phyloP scores from a whole-genome alignment of 2,113 vertebrate species.

The Hippocampus guttulatus region DNA sequence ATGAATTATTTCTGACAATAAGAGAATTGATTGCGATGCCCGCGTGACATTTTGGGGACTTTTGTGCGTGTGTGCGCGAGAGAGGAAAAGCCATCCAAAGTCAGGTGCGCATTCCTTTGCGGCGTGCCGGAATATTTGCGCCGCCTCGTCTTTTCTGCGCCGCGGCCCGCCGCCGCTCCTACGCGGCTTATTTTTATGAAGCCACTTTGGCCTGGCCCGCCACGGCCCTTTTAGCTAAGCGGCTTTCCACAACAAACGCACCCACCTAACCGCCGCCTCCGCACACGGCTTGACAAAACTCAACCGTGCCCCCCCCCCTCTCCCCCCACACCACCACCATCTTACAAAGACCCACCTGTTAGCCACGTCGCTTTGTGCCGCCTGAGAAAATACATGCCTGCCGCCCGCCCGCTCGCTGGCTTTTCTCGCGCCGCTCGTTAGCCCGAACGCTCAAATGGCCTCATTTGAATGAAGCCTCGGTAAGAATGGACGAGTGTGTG shows the following conservation, averaged over 20 bases:
- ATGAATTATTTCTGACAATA: background rate
- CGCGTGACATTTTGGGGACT: too few relatives aligned
- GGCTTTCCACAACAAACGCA: conserved; percentile 67
- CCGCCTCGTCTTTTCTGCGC: conserved; percentile 63
- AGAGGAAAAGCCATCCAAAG: background rate
- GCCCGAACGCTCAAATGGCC: conserved; percentile 71
- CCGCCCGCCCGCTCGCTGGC: conserved; percentile 14
- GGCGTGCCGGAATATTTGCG: background rate
- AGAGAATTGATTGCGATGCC: too few relatives aligned
- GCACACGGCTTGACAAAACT: conserved; percentile 49
- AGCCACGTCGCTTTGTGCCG: conserved; percentile 65
- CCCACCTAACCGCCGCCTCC: conserved; percentile 67
- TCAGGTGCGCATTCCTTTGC: background rate
- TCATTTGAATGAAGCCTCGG: conserved; percentile 72
- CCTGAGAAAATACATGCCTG: conserved; percentile 69
- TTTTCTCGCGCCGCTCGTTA: conserved; percentile 53
- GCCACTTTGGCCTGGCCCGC: conserved; percentile 76
- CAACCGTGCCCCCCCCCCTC: conserved; percentile 29
- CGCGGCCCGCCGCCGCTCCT: conserved; percentile 70
- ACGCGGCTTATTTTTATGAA: conserved; percentile 79
- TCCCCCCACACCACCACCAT: background rate
- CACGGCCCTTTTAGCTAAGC: conserved; percentile 75
- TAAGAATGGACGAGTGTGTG: conserved; percentile 48
- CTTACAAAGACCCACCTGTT: conserved; percentile 69
- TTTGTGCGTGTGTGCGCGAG: too few relatives aligned